These are phyloP conservation scores for Drosophila arizonae DNA, from an alignment of 1,140 invertebrate species.

Conservation along the genomic window DNA sequence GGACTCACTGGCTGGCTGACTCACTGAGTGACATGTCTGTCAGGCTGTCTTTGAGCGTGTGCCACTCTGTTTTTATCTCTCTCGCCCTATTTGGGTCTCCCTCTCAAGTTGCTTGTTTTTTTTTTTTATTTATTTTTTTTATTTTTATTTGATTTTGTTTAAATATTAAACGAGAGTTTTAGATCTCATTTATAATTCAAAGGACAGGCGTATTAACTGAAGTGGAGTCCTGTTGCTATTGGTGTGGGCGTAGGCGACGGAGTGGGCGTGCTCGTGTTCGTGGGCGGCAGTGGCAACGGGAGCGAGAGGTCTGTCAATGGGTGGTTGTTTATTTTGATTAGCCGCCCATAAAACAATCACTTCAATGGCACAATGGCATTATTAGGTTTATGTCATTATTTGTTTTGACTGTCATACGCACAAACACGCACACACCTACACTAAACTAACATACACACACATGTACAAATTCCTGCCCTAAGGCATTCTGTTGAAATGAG, in stretches of 20 bases:
- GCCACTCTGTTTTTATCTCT: not conserved
- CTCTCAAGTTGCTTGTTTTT: slow-evolving; percentile 39
- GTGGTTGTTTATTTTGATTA: slow-evolving; percentile 72
- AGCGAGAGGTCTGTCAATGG: not conserved
- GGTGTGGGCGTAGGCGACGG: no score
- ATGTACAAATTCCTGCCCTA: not conserved
- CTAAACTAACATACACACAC: slow-evolving; percentile 27
- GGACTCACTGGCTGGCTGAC: slow-evolving; percentile 45
- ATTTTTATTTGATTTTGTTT: slow-evolving; percentile 80
- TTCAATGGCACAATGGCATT: slow-evolving; percentile 70
- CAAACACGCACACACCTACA: slow-evolving; percentile 23
- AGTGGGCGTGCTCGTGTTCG: not conserved
- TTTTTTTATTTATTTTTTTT: slow-evolving; percentile 59
- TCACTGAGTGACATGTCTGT: slow-evolving; percentile 46
- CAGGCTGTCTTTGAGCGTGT: slow-evolving; percentile 39
- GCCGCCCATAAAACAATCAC: slow-evolving; percentile 73
- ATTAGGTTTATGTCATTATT: slow-evolving; percentile 76
- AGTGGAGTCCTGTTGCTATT: not conserved
- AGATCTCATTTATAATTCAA: slow-evolving; percentile 77
- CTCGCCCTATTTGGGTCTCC: not conserved
- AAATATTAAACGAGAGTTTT: slow-evolving; percentile 81
- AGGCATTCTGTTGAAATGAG: slow-evolving; percentile 63
- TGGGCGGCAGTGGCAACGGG: no score
- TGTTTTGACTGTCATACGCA: slow-evolving; percentile 59
- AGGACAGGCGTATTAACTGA: slow-evolving; percentile 6